Percentiles rank a stretch among this genome's conserved stretches.
Evolutionary conservation across 2,888 invertebrate genomes (phyloP).

Genomic region (Stenodema calcarata): DNA sequence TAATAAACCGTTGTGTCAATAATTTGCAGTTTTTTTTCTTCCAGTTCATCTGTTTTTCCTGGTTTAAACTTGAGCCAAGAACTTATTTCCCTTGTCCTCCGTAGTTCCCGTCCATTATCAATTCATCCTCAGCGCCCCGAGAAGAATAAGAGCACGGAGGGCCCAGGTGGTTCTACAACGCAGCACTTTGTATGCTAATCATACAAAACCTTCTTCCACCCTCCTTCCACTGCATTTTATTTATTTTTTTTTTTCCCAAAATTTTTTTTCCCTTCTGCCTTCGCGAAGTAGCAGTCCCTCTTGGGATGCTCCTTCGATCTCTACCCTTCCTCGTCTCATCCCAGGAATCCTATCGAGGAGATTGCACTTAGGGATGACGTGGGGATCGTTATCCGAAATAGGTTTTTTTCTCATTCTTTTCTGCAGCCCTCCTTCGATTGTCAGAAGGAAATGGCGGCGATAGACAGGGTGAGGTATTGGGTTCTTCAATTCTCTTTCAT

Average conservation of each 20-base stretch:
- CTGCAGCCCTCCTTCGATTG: too few species aligned
- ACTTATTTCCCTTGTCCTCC: neutral
- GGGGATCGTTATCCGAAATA: neutral
- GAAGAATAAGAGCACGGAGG: neutral
- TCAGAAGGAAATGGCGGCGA: too few species aligned
- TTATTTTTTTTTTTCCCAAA: neutral
- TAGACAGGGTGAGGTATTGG: too few species aligned
- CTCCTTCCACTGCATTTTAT: neutral
- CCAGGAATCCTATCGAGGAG: neutral
- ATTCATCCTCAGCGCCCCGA: neutral
- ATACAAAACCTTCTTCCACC: slow-evolving; percentile 6
- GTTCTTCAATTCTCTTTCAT: too few species aligned
- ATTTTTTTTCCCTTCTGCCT: neutral
- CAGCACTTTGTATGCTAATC: slow-evolving; percentile 32
- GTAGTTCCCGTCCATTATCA: neutral
- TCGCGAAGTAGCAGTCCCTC: neutral
- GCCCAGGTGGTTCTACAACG: neutral
- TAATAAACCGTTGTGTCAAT: too few species aligned
- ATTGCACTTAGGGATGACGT: slow-evolving; percentile 20
- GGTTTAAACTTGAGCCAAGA: too few species aligned
- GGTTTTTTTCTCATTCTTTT: neutral
- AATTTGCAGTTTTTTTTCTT: too few species aligned
- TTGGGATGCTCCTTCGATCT: neutral
- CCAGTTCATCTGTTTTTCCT: too few species aligned
- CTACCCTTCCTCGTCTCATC: neutral